Percentiles rank a stretch among this genome's conserved stretches.
phyloP scores from a whole-genome alignment of 1,140 invertebrate species.

The Nasonia vitripennis region DNA sequence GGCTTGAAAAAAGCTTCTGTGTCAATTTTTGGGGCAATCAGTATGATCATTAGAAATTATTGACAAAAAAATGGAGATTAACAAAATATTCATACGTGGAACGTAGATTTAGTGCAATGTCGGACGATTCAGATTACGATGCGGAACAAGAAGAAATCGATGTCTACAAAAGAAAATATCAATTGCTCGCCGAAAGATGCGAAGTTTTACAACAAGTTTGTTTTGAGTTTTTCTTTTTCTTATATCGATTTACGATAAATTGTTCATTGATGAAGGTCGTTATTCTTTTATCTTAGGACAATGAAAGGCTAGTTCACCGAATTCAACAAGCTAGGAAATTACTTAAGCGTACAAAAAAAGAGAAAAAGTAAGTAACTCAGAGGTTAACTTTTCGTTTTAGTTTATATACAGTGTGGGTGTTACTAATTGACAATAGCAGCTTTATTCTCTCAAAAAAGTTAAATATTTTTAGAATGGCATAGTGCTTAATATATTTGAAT shows the following conservation, averaged over 20 bases:
- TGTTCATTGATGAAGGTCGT: constrained; percentile 36
- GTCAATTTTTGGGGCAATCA: too few species aligned
- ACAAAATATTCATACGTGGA: constrained; percentile 4
- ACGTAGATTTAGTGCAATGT: constrained; percentile 56
- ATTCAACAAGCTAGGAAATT: constrained; percentile 72
- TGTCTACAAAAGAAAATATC: constrained; percentile 72
- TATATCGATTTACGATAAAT: constrained; percentile 28
- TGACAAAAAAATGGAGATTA: constrained; percentile 6
- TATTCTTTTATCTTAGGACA: constrained; percentile 67
- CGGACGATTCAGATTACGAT: constrained; percentile 67
- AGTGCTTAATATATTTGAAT: not conserved
- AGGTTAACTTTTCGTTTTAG: constrained; percentile 62
- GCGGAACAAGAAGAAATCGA: constrained; percentile 69
- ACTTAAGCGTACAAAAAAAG: constrained; percentile 70
- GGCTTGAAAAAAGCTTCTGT: not conserved
- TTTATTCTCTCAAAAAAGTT: not conserved
- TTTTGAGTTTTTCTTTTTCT: constrained; percentile 19
- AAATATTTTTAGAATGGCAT: not conserved
- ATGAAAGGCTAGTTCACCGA: constrained; percentile 73
- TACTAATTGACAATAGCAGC: not conserved
- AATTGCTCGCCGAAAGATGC: constrained; percentile 71
- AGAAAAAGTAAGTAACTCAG: constrained; percentile 71
- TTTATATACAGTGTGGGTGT: not conserved
- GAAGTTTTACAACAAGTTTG: constrained; percentile 73
- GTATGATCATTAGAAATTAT: not conserved